Conservation (phyloP, 1,140 invertebrate genomes). For the Papilio glaucus region DNA sequence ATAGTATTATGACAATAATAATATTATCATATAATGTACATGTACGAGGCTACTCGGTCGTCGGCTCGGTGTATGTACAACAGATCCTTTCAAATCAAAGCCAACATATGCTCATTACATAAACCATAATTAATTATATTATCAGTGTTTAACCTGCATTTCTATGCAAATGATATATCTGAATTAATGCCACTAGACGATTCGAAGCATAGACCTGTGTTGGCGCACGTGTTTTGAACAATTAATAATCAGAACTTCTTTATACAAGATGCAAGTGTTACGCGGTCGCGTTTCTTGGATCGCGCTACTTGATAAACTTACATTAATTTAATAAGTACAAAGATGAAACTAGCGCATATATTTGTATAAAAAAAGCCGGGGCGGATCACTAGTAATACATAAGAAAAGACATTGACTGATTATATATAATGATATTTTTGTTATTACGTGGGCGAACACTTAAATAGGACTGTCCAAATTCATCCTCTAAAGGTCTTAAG, state of each 20-base stretch:
- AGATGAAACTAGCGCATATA: too few species aligned
- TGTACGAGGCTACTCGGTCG: neutral
- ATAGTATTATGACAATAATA: neutral
- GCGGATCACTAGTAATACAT: too few species aligned
- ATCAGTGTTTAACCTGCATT: conserved; percentile 8
- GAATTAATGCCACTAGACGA: neutral
- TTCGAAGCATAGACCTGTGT: conserved; percentile 4
- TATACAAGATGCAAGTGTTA: conserved; percentile 11
- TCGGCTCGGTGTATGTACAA: neutral
- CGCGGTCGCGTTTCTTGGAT: conserved; percentile 22
- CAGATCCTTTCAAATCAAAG: conserved; percentile 13
- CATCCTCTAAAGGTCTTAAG: too few species aligned
- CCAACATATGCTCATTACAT: neutral
- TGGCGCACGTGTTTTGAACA: conserved; percentile 37
- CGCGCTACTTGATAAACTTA: too few species aligned
- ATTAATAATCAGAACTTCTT: conserved; percentile 32
- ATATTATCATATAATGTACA: too few species aligned
- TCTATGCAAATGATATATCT: conserved; percentile 6
- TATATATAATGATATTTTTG: too few species aligned
- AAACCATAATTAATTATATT: neutral
- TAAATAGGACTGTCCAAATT: too few species aligned
- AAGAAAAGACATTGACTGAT: too few species aligned
- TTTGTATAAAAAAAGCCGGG: too few species aligned
- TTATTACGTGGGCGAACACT: too few species aligned
- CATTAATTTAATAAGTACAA: too few species aligned